Evolutionary conservation across 2,797 vertebrate genomes (phyloP), one percentile per base, ranked within the genome.

Genomic region (Australoheros facetus): DNA sequence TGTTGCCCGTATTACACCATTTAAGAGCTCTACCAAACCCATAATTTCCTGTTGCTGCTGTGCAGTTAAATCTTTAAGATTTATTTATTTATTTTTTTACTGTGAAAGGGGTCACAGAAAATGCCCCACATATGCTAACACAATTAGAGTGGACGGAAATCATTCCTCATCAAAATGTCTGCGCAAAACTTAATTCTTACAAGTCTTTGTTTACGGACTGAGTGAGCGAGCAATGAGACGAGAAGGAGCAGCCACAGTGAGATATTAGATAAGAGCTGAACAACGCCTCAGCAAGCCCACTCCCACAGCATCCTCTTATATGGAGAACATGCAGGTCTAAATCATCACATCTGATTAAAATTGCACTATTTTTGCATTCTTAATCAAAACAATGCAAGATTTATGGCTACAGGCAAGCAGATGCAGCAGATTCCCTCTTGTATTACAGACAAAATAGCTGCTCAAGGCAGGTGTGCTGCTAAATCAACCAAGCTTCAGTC

Each of bases 401-500:
- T 42, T 76, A 55, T 14, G 56, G 19, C 62, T 62, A 14, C 37
- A 56, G 32, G 53, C 10, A 12, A 58, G 74, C 54, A 56, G 28
- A 76, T 16, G 66, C 13, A 21, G 34, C 4, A 11, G 58, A 39
- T 73, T 19, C 11, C 26, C 23, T 64, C 30, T n/a, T 77, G 70
- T 62, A 59, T 71, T 71, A 56, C 79, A 34, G 19, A 66, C 30
- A 58, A 71, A 71, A 66, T 17, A 45, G 30, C 71, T 58, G 64
- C 12, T 75, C 26, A 2, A 59, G 21, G 66, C n/a, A 19, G 66
- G 2, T 17, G 57, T 55, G 37, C 32, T 1, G 2, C 58, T 53
- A 14, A 78, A 21, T 30, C 8, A 66, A 54, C 53, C 26, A 12
- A 39, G 57, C 55, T 19, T 37, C 19, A 74, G 17, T 56, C 59